Evolutionary conservation across 1,140 invertebrate genomes (phyloP), one percentile per base, ranked within the genome.

Genomic region (Zaprionus ornatus): DNA sequence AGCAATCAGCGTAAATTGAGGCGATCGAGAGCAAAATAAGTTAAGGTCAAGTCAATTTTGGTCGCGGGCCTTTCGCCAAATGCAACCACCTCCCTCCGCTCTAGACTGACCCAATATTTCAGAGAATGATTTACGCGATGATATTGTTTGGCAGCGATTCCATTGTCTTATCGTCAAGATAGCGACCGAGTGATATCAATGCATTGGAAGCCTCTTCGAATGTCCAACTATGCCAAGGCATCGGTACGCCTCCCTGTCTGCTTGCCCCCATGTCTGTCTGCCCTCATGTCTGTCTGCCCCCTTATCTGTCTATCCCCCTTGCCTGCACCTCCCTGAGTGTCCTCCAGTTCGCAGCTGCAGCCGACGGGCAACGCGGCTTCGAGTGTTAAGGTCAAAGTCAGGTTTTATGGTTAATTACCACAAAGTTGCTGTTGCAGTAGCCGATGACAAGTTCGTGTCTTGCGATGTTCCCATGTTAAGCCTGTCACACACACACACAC

Each of bases 361-460:
- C 29, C 61, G 69, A 76, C 61, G 61, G 55, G 62, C 60, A 55
- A 74, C 56, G 12, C 73, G 59, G 60, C 29, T 55, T 40, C 79
- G 68, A 81, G 81, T 87, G 85, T 88, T 90, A 88, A 88, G 85
- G 85, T 88, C 85, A 88, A 90, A 90, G 85, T 90, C 85, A 79
- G 82, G 70, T 81, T 83, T 88, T 75, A 82, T 85, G 77, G 81
- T 74, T 88, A 90, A 88, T 88, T 88, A 79, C 85, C 75, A 32
- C n/a, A 23, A 29, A 42, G 66, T 78, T 80, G 73, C 74, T 15
- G 62, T 50, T 71, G 73, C 69, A 9, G 40, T 17, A 17, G n/a
- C 59, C 63, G 65, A 70, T 71, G 80, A 69, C 74, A 63, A 73
- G 71, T 69, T 64, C 59, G 74, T 67, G 72, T 68, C 21, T 63